Evolutionary conservation across 2,113 vertebrate genomes (phyloP).

Genomic region (Salvelinus sp.): DNA sequence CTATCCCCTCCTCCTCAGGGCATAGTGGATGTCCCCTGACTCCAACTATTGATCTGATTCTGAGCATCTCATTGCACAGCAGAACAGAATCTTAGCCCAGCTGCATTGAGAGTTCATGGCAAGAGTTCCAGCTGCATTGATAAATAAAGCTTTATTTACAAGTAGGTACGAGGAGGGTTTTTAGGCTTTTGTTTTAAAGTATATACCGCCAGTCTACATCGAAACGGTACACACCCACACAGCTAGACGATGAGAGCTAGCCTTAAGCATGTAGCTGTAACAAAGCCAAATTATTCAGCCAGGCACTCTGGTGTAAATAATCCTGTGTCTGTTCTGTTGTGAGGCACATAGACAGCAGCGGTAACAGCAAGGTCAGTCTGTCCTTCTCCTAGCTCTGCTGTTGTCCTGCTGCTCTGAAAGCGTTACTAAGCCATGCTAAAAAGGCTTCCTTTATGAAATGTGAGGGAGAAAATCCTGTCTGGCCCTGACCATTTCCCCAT

Average conservation of each 20-base stretch:
- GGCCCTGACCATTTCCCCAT: not conserved
- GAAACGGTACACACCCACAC: not conserved
- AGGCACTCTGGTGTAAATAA: slow-evolving; percentile 1
- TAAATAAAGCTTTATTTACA: not conserved
- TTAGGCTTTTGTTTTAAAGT: not conserved
- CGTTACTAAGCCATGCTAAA: not conserved
- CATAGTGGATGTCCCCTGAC: slow-evolving; percentile 5
- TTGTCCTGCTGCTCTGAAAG: not conserved
- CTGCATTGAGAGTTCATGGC: not conserved
- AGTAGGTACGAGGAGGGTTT: not conserved
- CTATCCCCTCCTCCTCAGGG: slow-evolving; percentile 2
- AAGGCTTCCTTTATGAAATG: not conserved
- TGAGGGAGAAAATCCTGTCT: not conserved
- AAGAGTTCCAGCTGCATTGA: not conserved
- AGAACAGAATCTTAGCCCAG: not conserved
- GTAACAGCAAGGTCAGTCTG: not conserved
- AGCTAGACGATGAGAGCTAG: not conserved
- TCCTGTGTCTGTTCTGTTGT: not conserved
- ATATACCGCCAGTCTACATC: not conserved
- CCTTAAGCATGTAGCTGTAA: not conserved
- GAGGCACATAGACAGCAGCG: not conserved
- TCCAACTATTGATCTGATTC: not conserved
- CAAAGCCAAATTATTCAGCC: not conserved
- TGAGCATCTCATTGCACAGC: not conserved
- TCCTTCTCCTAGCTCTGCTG: not conserved